These are phyloP conservation scores for Mythimna lalbum DNA, from an alignment of 2,888 invertebrate genomes.

Conservation along the genomic window DNA sequence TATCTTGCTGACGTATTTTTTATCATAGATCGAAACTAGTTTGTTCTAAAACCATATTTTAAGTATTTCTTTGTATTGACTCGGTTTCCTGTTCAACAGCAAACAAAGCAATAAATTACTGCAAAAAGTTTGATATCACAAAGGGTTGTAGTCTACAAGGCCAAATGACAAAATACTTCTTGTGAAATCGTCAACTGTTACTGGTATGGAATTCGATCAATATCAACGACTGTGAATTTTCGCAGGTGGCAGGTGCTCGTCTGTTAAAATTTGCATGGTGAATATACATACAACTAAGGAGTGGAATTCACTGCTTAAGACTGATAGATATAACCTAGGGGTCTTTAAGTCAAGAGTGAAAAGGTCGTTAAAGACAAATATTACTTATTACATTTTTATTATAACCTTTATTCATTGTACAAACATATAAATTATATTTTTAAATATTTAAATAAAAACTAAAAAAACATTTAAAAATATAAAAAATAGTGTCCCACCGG, in stretches of 20 bases:
- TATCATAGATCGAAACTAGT: not conserved
- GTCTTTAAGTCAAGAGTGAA: too few species aligned
- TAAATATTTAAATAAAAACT: too few species aligned
- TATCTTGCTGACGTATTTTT: too few species aligned
- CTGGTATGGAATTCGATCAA: not conserved
- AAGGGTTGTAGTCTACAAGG: slow-evolving; percentile 5
- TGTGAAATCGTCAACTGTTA: not conserved
- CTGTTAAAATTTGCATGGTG: not conserved
- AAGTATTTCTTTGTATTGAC: not conserved
- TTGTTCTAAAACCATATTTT: not conserved
- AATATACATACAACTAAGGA: too few species aligned
- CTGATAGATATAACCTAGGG: too few species aligned
- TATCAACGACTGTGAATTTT: not conserved
- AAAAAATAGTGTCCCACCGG: too few species aligned
- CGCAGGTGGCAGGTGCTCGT: not conserved
- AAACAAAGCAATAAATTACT: not conserved
- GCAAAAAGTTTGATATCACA: not conserved
- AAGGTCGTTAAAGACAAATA: too few species aligned
- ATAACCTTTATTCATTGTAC: too few species aligned
- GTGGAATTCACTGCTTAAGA: too few species aligned
- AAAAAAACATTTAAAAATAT: too few species aligned
- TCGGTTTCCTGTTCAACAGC: slow-evolving; percentile 18
- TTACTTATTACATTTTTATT: too few species aligned
- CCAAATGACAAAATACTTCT: not conserved
- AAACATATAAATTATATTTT: too few species aligned